Base-by-base conservation (phyloP, 2,888 invertebrate species). In the Erebia aethiops region DNA sequence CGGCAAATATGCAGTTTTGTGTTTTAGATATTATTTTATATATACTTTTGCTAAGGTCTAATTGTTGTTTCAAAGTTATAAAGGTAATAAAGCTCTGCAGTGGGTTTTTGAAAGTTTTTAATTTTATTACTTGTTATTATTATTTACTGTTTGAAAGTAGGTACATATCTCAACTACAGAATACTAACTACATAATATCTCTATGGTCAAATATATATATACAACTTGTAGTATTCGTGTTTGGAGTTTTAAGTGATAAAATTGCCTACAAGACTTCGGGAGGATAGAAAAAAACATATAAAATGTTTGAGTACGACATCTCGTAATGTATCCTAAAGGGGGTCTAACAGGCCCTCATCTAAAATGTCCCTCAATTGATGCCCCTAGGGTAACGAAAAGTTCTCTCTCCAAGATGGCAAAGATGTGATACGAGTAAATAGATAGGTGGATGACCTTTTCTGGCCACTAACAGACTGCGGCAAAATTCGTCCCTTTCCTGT, bases 361-460 rank as follows among this genome's bases (percentile, higher is more conserved):
- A 46, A 43, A 61, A 16, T 61, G 61, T 18, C 43, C 11, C 43
- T 43, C 43, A 43, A 61, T 43, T 43, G 60, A 11, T 60, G 43
- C 61, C 61, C 61, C 13, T 4, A 2, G 43, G 61, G 43, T 18
- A 61, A 61, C 61, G 46, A 61, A 35, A 35, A 61, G 18, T 2
- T 1, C 54, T 54, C 61, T 35, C 61, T 61, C 11, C 43, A 13
- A 61, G 43, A 61, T 61, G 46, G 43, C 18, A 46, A 43, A 46
- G 43, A 61, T 18, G 18, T 13, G 58, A 60, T 60, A 41, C 41
- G 41, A 11, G 16, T 46, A 61, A 35, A 61, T 16, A 61, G 16
- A 43, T 61, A 11, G 61, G 43, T 61, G 43, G 46, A 13, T 46
- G 61, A 61, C 46, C 61, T 61, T 43, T 41, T 60, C 35, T 58